These are phyloP conservation scores for Vesta saturnalis DNA, from an alignment of 2,888 invertebrate species.

Conservation along the genomic window DNA sequence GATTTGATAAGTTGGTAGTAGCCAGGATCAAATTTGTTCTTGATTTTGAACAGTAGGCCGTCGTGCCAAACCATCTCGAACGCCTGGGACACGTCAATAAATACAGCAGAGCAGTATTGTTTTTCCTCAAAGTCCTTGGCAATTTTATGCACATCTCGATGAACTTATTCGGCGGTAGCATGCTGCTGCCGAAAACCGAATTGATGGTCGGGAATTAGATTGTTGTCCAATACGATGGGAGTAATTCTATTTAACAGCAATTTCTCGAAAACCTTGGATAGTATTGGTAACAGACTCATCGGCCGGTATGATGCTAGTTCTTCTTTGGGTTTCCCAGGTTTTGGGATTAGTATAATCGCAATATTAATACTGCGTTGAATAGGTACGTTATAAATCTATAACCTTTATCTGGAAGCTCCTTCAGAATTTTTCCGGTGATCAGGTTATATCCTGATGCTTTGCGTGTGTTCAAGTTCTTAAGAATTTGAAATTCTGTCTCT, in stretches of 20 bases:
- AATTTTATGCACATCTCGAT: no score
- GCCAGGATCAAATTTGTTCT: not conserved
- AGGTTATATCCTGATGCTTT: conserved; percentile 7
- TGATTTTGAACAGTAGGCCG: conserved; percentile 4
- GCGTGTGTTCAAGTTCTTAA: conserved; percentile 5
- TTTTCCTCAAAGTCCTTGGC: no score
- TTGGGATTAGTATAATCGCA: not conserved
- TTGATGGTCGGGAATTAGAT: no score
- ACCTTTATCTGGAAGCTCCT: conserved; percentile 1
- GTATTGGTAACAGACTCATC: conserved; percentile 6
- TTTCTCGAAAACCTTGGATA: not conserved
- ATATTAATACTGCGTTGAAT: not conserved
- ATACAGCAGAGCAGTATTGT: no score
- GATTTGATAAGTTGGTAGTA: not conserved
- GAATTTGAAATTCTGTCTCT: not conserved
- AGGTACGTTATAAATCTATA: not conserved
- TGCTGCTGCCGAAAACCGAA: no score
- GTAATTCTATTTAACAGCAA: not conserved
- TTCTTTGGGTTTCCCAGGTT: not conserved
- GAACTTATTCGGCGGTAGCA: no score
- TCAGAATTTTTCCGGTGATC: conserved; percentile 8
- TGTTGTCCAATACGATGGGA: no score
- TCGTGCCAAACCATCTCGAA: conserved; percentile 9
- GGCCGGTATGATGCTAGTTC: no score
- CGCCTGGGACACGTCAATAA: no score